Conservation (phyloP, 2,797 vertebrate genomes). For the Enteromius fasciolatus region DNA sequence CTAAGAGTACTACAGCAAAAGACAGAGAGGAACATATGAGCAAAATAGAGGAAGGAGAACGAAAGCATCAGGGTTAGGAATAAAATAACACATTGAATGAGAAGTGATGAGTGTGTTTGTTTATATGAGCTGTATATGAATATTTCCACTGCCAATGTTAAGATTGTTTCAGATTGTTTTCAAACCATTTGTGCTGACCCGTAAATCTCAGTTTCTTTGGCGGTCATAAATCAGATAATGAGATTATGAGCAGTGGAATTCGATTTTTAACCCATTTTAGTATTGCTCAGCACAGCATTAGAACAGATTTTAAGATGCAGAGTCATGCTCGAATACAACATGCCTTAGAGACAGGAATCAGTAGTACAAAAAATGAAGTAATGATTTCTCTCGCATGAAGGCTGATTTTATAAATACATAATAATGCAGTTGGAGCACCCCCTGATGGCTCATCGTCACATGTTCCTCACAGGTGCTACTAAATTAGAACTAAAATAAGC, state of each 20-base stretch:
- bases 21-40: neutral
- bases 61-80: slow-evolving; percentile 20
- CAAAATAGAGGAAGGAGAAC: neutral
- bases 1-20: neutral
- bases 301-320: slow-evolving; percentile 27
- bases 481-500: neutral
- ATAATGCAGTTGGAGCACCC: slow-evolving; percentile 12
- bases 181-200: slow-evolving; percentile 8
- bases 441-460: slow-evolving; percentile 12
- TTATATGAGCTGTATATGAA: slow-evolving; percentile 12
- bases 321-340: slow-evolving; percentile 5
- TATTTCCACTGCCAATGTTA: neutral
- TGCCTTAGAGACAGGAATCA: neutral
- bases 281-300: slow-evolving; percentile 16
- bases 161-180: slow-evolving; percentile 16
- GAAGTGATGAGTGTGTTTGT: neutral
- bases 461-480: neutral
- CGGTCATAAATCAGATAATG: slow-evolving; percentile 26
- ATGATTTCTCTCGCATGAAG: neutral
- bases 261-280: slow-evolving; percentile 31
- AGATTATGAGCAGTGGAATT: slow-evolving; percentile 42
- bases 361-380: neutral
- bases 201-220: slow-evolving; percentile 17
- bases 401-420: neutral
- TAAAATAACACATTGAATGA: slow-evolving; percentile 6